phyloP scores from a whole-genome alignment of 2,888 invertebrate genomes.

The Antheraea assamensis region DNA sequence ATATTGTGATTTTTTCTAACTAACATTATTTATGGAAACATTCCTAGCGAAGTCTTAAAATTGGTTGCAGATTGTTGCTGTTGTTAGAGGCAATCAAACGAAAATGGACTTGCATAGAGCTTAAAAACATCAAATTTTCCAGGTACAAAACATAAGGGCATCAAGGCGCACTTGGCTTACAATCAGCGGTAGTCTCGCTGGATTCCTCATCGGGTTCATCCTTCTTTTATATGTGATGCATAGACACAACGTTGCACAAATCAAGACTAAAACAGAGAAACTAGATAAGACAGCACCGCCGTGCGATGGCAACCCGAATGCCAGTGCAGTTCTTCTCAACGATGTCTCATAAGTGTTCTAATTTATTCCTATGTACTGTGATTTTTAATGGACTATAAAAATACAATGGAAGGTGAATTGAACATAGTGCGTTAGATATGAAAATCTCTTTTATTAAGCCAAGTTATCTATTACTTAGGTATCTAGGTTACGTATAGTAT shows the following conservation, averaged over 20 bases:
- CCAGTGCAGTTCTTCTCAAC: slow-evolving; percentile 58
- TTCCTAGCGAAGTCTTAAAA: too few relatives aligned
- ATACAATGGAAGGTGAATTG: neutral
- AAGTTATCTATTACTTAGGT: neutral
- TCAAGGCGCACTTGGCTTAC: slow-evolving; percentile 74
- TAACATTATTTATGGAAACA: too few relatives aligned
- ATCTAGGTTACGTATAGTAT: neutral
- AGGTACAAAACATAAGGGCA: slow-evolving; percentile 58
- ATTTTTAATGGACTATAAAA: neutral
- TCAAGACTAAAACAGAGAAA: slow-evolving; percentile 60
- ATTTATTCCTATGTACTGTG: neutral
- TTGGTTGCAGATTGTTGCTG: too few relatives aligned
- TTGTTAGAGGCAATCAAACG: neutral
- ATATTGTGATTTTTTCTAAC: too few relatives aligned
- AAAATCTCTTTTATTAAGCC: slow-evolving; percentile 2
- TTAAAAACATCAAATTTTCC: slow-evolving; percentile 28
- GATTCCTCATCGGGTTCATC: slow-evolving; percentile 74
- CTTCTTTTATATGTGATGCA: slow-evolving; percentile 75
- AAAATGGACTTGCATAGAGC: neutral
- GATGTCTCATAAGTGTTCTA: slow-evolving; percentile 32
- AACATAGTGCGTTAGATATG: neutral
- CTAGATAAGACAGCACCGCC: slow-evolving; percentile 49
- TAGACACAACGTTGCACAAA: slow-evolving; percentile 71
- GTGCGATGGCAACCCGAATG: slow-evolving; percentile 52
- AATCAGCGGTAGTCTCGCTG: slow-evolving; percentile 69